These are phyloP conservation scores for Coregonus clupeaformis DNA, from an alignment of 2,113 vertebrate genomes.

Conservation along the genomic window DNA sequence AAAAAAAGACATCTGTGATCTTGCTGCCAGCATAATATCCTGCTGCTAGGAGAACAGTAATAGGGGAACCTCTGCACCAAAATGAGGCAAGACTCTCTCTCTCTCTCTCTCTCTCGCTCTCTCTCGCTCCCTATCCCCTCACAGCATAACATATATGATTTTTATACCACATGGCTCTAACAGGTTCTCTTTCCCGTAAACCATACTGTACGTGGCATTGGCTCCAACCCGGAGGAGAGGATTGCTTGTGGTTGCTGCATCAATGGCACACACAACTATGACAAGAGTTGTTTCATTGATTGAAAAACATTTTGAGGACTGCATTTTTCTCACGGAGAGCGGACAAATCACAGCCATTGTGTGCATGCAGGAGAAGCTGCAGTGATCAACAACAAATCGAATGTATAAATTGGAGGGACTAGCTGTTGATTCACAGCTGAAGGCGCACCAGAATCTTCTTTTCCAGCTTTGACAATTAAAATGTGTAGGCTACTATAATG, in stretches of 20 bases:
- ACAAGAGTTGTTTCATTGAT: constrained; percentile 47
- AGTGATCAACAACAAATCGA: constrained; percentile 38
- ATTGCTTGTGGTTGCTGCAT: constrained; percentile 31
- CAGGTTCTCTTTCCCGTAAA: constrained; percentile 32
- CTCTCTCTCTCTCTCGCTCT: neutral
- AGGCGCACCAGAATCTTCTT: constrained; percentile 22
- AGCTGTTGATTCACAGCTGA: constrained; percentile 56
- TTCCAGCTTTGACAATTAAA: neutral
- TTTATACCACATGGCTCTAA: constrained; percentile 63
- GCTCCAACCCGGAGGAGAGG: neutral
- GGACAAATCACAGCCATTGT: constrained; percentile 37
- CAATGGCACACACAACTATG: constrained; percentile 60
- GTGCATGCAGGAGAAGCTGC: constrained; percentile 44
- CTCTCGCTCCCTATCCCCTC: constrained; percentile 9
- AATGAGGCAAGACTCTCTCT: constrained; percentile 51
- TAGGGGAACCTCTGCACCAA: constrained; percentile 64
- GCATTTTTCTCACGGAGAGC: constrained; percentile 61
- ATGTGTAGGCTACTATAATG: neutral
- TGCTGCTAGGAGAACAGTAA: too few species aligned
- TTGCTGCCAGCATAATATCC: too few species aligned
- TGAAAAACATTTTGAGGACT: constrained; percentile 58
- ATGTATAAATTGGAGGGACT: constrained; percentile 23
- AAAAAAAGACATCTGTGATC: too few species aligned
- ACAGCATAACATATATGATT: constrained; percentile 50
- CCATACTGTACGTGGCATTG: neutral